Evolutionary conservation across 1,140 invertebrate species (phyloP).

Genomic region (Galleria mellonella): DNA sequence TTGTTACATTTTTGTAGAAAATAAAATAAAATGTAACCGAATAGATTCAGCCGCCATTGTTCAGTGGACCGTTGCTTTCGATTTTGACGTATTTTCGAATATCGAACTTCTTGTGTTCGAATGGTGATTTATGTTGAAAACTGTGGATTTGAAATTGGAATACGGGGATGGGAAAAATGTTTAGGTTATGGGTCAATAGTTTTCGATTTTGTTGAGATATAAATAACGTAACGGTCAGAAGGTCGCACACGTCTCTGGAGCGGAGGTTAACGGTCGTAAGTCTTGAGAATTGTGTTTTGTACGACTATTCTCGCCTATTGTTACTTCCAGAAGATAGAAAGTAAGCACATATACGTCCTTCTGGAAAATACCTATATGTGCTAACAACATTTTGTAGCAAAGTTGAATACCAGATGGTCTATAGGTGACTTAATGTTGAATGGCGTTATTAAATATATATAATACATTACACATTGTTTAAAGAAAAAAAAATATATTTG

Average conservation of each 20-base stretch:
- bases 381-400: no score
- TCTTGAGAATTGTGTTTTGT: constrained; percentile 1
- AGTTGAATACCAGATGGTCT: no score
- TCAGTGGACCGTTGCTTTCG: constrained; percentile 36
- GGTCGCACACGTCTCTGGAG: constrained; percentile 48
- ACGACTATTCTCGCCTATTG: no score
- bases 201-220: constrained; percentile 38
- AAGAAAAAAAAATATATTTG: no score
- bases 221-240: constrained; percentile 50
- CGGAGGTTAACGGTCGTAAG: constrained; percentile 49
- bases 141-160: constrained; percentile 23
- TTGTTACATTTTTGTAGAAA: constrained; percentile 61
- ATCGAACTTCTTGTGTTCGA: constrained; percentile 53
- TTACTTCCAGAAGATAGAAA: no score
- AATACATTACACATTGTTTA: no score
- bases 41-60: constrained; percentile 41
- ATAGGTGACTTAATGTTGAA: no score
- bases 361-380: no score
- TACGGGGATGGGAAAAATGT: constrained; percentile 52
- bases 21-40: constrained; percentile 57
- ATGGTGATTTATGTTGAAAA: constrained; percentile 63
- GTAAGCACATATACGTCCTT: no score
- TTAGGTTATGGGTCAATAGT: constrained; percentile 60
- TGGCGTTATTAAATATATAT: no score
- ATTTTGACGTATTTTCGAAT: constrained; percentile 64